phyloP scores from a whole-genome alignment of 1,140 invertebrate species.

The Trichomalopsis sarcophagae region DNA sequence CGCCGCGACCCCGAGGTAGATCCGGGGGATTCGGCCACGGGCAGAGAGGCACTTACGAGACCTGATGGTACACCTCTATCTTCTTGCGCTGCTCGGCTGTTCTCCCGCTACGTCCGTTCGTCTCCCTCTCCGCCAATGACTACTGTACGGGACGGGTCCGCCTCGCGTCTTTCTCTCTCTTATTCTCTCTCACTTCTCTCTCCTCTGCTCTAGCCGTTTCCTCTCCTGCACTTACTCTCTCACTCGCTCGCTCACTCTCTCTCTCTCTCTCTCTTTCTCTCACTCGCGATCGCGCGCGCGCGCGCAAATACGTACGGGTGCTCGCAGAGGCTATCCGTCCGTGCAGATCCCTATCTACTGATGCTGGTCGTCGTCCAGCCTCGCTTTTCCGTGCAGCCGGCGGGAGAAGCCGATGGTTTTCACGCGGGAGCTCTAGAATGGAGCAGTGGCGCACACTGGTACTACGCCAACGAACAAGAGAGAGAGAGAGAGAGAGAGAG shows the following conservation, averaged over 20 bases:
- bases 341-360: too few relatives aligned
- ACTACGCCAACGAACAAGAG: not conserved
- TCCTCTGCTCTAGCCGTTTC: not conserved
- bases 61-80: not conserved
- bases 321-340: too few relatives aligned
- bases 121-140: conserved; percentile 15
- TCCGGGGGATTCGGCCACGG: not conserved
- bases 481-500: conserved; percentile 2
- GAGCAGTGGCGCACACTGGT: conserved; percentile 17
- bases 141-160: not conserved
- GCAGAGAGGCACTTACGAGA: not conserved
- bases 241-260: conserved; percentile 13
- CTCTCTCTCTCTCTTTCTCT: conserved; percentile 6
- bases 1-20: not conserved
- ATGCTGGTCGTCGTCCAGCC: too few relatives aligned
- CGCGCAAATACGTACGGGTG: too few relatives aligned
- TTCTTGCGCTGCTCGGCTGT: conserved; percentile 6
- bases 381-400: too few relatives aligned
- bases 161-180: conserved; percentile 4
- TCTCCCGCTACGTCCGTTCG: conserved; percentile 5
- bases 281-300: not conserved
- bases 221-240: not conserved
- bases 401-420: not conserved
- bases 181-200: not conserved
- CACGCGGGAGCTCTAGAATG: conserved; percentile 7